Evolutionary conservation across 1,140 invertebrate genomes (phyloP).

Genomic region (Aphelinus atriplicis): DNA sequence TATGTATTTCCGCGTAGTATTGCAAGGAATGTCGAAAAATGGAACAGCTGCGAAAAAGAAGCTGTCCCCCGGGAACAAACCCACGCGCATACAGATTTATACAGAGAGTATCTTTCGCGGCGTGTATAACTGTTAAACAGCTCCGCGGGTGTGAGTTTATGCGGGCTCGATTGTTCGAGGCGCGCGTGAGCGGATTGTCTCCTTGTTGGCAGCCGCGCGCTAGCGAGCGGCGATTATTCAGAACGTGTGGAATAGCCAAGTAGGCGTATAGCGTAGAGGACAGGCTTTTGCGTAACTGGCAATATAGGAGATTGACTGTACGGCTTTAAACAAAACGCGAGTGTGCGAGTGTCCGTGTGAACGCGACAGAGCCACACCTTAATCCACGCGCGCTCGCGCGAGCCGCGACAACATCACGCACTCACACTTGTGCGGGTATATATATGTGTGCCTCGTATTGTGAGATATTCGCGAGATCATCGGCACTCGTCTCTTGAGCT

Average conservation of each 20-base stretch:
- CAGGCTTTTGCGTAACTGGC: conserved; percentile 50
- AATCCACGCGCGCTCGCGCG: neutral
- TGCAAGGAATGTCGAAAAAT: no score
- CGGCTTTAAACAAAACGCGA: neutral
- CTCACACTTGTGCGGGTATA: neutral
- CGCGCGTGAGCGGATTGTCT: neutral
- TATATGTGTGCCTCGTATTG: neutral
- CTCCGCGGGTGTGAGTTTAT: neutral
- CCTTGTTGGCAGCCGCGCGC: neutral
- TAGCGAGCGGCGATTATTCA: no score
- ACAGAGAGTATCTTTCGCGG: neutral
- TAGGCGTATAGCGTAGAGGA: conserved; percentile 41
- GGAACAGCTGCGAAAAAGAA: no score
- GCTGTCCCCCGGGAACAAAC: no score
- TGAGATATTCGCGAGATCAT: no score
- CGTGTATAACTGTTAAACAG: neutral
- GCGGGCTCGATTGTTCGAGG: neutral
- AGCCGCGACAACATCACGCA: no score
- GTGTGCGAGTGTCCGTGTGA: neutral
- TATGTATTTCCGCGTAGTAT: no score
- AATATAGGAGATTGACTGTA: conserved; percentile 12
- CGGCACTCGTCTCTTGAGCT: no score
- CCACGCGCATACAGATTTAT: neutral
- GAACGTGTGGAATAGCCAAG: conserved; percentile 5
- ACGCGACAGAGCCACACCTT: conserved; percentile 17